Base-by-base conservation (phyloP, 2,113 vertebrate species). In the Oreotrochilus melanogaster region DNA sequence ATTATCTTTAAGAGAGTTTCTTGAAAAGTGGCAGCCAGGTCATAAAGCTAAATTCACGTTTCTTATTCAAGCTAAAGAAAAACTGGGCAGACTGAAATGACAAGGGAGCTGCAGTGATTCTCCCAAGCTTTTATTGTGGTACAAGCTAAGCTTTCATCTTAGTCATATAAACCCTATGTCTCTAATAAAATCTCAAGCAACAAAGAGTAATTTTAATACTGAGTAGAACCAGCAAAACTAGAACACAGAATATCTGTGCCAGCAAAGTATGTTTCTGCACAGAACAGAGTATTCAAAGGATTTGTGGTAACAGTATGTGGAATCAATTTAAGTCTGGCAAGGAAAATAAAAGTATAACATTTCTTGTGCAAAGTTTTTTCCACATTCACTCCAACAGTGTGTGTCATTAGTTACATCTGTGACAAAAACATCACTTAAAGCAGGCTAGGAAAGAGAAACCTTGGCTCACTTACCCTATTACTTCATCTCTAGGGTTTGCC, bases 331-430 rank as follows among this genome's bases (percentile, higher is more conserved):
- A 87, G 90, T 48, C 92, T 97, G 97, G 96, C 96, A 96, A 88
- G 51, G 87, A 92, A 94, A 94, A 92, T 28, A 83, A 91, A 91
- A 94, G 83, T 91, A 86, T 97, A 97, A 78, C n/a, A 67, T 97
- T 97, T 96, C 94, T 97, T 93, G 81, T 91, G 87, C 15, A 6
- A 93, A 94, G 94, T 89, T 96, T 96, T 98, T 97, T 97, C 97
- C 96, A 97, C 75, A 95, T 89, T 95, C 82, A 24, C 85, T 97
- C 71, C 85, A 97, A 74, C 30, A 87, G 89, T 92, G 61, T 92
- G 81, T 94, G 94, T 96, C 95, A 95, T 98, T 96, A 95, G 82
- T 93, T 97, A 97, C 89, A 96, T 97, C 96, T 98, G 97, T 93
- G 85, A 97, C 92, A 89, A 88, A 94, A 92, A 87, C 92, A 94